Evolutionary conservation across 2,113 vertebrate genomes (phyloP), one percentile per base, ranked within the genome.

Genomic region (Prunella himalayana): DNA sequence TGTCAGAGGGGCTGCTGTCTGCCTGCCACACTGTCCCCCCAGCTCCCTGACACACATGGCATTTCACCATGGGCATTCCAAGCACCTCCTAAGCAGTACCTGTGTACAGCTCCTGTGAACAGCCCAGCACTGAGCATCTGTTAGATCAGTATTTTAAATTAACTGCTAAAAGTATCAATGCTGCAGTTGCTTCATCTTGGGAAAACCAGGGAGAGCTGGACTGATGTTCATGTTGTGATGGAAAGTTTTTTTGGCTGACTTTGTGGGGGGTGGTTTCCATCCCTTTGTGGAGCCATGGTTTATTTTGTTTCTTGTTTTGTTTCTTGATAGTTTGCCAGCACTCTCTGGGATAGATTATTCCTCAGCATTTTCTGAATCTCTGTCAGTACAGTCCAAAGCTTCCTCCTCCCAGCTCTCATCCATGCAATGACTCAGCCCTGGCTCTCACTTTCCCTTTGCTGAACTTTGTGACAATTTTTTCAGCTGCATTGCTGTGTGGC

Each of bases 371-470:
- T 96, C 63, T 90, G 86, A 39, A 61, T 94, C 93, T 88, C 77
- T 81, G 42, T 89, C 94, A 54, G 73, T 63, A 49, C 30, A 87
- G 79, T 51, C 56, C 56, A 79, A 45, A 6, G 37, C 5, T 82
- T 85, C 56, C 66, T 91, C 63, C 72, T 78, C 71, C 68, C 59
- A 61, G 39, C 94, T 94, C 94, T 88, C 75, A 69, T 63, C 50
- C 76, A 89, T 1, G 33, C 83, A 95, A 30, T 92, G 93, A 95
- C 77, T 94, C 90, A 95, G 92, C 86, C 81, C 78, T 82, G 82
- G 83, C 93, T 95, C 79, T 95, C 94, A 96, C 90, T 96, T 97
- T 98, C 92, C 90, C 91, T 94, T 97, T 91, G 93, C 15, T 96
- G 91, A 92, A 96, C 94, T 96, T 91, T 95, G 83, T 92, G 89